These are phyloP conservation scores for Nycticorax nycticorax DNA, from an alignment of 2,113 vertebrate species.

Conservation along the genomic window DNA sequence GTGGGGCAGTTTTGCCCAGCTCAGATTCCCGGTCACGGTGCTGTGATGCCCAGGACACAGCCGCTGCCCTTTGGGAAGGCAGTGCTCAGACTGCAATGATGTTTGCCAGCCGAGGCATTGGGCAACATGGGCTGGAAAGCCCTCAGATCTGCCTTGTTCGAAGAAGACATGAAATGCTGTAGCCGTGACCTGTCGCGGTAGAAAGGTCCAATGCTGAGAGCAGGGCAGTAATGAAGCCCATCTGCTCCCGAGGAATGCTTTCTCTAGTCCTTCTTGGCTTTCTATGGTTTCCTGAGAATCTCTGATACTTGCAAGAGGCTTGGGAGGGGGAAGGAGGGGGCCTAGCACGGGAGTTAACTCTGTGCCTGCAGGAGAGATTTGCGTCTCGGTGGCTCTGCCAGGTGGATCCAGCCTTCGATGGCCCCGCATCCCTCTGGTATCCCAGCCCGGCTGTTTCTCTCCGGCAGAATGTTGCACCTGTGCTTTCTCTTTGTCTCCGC, in stretches of 20 bases:
- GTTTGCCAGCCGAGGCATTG: background rate
- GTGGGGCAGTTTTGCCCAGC: background rate
- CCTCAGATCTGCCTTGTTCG: background rate
- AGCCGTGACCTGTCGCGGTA: accelerated
- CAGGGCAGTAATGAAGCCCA: slow-evolving; percentile 8
- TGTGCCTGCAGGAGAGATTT: background rate
- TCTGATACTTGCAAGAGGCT: background rate
- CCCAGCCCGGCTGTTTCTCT: background rate
- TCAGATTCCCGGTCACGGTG: background rate
- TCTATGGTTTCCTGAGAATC: background rate
- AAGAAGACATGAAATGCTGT: background rate
- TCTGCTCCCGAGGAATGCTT: background rate
- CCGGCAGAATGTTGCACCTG: background rate
- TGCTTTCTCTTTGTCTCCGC: background rate
- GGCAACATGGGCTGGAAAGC: background rate
- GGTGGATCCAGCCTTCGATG: background rate
- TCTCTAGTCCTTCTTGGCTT: slow-evolving; percentile 9
- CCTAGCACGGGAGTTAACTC: background rate
- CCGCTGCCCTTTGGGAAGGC: background rate
- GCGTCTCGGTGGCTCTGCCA: accelerated
- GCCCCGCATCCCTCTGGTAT: accelerated
- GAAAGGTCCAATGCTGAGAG: background rate
- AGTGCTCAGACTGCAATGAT: background rate
- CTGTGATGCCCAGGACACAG: background rate
- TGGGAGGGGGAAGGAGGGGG: background rate